phyloP scores from a whole-genome alignment of 2,113 vertebrate species.

The Pithys albifrons region DNA sequence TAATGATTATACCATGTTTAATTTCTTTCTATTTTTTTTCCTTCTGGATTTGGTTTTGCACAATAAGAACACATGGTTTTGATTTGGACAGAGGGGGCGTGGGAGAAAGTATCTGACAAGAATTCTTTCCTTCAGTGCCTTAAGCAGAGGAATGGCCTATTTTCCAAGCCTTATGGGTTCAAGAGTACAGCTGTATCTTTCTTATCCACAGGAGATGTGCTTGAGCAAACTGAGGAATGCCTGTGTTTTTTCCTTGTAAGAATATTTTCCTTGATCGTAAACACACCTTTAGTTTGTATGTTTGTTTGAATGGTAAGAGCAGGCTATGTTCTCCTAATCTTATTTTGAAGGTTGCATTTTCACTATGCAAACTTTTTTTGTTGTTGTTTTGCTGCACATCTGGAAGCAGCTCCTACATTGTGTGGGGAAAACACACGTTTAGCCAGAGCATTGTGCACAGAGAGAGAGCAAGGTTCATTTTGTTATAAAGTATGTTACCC shows the following conservation, averaged over 20 bases:
- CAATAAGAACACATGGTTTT: constrained; percentile 63
- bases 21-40: background rate
- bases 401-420: background rate
- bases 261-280: background rate
- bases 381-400: background rate
- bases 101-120: constrained; percentile 59
- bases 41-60: constrained; percentile 26
- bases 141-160: constrained; percentile 62
- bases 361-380: background rate
- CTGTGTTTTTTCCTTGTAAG: background rate
- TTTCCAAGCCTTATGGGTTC: constrained; percentile 56
- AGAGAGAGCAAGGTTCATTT: background rate
- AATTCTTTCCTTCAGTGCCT: constrained; percentile 59
- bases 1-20: constrained; percentile 4
- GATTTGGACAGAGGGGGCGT: constrained; percentile 51
- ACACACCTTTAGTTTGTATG: background rate
- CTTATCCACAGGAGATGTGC: constrained; percentile 18
- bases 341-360: background rate
- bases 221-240: constrained; percentile 5
- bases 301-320: background rate
- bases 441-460: background rate
- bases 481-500: background rate
- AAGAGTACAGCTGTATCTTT: constrained; percentile 49
- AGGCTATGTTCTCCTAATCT: background rate
- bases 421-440: background rate